phyloP scores from a whole-genome alignment of 2,888 invertebrate genomes.

The Anticlea derivata region DNA sequence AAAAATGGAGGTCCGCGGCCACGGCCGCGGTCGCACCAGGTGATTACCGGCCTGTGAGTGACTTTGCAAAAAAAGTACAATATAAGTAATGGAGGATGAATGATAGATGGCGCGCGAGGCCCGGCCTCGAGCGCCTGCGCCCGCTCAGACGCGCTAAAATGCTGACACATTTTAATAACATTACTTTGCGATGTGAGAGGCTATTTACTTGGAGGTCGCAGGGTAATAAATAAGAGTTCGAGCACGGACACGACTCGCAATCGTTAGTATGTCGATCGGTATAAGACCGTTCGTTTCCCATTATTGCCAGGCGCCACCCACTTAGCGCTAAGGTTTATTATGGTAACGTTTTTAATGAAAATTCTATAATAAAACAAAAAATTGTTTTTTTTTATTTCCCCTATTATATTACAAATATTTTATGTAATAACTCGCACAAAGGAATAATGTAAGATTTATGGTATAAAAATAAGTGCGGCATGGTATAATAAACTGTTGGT shows the following conservation, averaged over 20 bases:
- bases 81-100: slow-evolving; percentile 84
- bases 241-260: slow-evolving; percentile 70
- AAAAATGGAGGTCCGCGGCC: slow-evolving; percentile 71
- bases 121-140: slow-evolving; percentile 52
- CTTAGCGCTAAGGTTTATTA: slow-evolving; percentile 35
- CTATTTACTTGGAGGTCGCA: slow-evolving; percentile 77
- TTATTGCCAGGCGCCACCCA: slow-evolving; percentile 46
- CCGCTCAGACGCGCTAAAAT: slow-evolving; percentile 62
- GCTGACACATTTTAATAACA: slow-evolving; percentile 84
- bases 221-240: slow-evolving; percentile 79
- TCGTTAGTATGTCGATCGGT: slow-evolving; percentile 71
- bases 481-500: slow-evolving; percentile 44
- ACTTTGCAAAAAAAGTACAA: slow-evolving; percentile 83
- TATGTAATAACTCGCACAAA: not conserved
- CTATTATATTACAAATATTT: not conserved
- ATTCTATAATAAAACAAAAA: slow-evolving; percentile 21
- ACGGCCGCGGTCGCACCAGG: slow-evolving; percentile 79
- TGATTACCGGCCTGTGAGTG: slow-evolving; percentile 83
- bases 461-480: slow-evolving; percentile 14
- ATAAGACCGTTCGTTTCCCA: slow-evolving; percentile 70
- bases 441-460: slow-evolving; percentile 26
- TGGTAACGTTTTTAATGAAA: slow-evolving; percentile 37
- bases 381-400: slow-evolving; percentile 1
- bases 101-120: slow-evolving; percentile 77
- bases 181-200: slow-evolving; percentile 78